phyloP scores from a whole-genome alignment of 1,140 invertebrate species.

The Orussus abietinus region DNA sequence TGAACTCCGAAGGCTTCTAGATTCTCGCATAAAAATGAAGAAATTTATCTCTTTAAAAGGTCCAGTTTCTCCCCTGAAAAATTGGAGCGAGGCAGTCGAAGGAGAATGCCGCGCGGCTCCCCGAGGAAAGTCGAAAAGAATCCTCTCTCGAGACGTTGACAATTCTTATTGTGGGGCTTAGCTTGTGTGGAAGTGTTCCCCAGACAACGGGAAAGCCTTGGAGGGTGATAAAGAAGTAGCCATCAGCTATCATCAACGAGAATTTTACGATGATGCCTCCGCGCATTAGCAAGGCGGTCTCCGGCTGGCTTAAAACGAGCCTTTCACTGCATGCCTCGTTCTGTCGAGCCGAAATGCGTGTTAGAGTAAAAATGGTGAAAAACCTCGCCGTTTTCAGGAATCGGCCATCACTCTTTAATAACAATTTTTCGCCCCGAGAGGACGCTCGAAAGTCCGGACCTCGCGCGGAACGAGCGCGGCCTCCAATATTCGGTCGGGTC shows the following conservation, averaged over 20 bases:
- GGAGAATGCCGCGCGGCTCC: neutral
- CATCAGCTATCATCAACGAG: conserved; percentile 4
- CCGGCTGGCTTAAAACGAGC: neutral
- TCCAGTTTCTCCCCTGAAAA: no score
- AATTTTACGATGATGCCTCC: conserved; percentile 13
- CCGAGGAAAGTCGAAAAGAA: conserved; percentile 12
- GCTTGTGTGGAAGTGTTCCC: conserved; percentile 19
- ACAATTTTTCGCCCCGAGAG: no score
- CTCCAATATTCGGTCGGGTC: no score
- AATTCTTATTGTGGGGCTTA: conserved; percentile 23
- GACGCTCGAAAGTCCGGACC: no score
- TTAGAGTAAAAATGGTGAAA: neutral
- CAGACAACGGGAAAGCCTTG: conserved; percentile 23
- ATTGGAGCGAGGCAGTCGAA: no score
- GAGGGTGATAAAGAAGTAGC: conserved; percentile 16
- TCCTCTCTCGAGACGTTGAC: conserved; percentile 31
- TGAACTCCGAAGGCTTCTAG: no score
- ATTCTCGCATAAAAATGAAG: no score
- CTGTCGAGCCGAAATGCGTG: neutral
- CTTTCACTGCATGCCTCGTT: neutral
- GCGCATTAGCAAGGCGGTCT: no score
- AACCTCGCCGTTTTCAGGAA: neutral
- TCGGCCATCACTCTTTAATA: neutral
- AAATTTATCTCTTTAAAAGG: no score
- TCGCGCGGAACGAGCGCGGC: no score